These are phyloP conservation scores for Heloderma charlesbogerti DNA, from an alignment of 2,113 vertebrate species.

Conservation along the genomic window DNA sequence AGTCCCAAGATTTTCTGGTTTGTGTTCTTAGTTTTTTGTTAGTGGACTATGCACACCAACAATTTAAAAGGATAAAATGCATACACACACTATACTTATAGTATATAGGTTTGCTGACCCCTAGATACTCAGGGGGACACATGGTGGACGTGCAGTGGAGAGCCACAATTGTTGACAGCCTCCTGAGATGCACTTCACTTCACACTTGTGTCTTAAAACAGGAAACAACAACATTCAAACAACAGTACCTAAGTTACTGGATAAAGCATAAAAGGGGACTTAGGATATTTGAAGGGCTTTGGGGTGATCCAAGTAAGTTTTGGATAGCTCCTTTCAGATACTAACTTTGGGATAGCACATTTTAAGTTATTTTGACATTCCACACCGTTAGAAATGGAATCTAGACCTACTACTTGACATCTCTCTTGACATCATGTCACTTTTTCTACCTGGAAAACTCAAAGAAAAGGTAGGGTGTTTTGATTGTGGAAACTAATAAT, in stretches of 20 bases:
- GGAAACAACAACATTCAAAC: not conserved
- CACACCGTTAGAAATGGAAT: not conserved
- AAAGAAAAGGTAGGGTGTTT: not conserved
- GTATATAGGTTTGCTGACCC: not conserved
- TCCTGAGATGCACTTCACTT: not conserved
- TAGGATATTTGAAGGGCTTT: not conserved
- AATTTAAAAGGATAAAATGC: not conserved
- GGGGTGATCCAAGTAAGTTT: not conserved
- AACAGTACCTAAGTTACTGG: not conserved
- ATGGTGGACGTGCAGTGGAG: not conserved
- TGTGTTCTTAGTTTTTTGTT: not conserved
- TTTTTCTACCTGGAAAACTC: not conserved
- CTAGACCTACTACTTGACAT: not conserved
- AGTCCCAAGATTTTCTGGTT: not conserved
- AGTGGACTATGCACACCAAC: not conserved
- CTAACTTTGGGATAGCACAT: not conserved
- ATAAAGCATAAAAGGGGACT: not conserved
- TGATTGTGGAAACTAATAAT: not conserved
- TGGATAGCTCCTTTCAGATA: too few species aligned
- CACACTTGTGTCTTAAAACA: too few species aligned
- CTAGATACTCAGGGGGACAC: not conserved
- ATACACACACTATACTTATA: not conserved
- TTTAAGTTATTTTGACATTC: not conserved
- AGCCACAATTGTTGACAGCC: not conserved
- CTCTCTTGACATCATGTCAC: too few species aligned